Evolutionary conservation across 2,797 vertebrate species (phyloP), one percentile per base, ranked within the genome.

Genomic region (Pangasius macronema): DNA sequence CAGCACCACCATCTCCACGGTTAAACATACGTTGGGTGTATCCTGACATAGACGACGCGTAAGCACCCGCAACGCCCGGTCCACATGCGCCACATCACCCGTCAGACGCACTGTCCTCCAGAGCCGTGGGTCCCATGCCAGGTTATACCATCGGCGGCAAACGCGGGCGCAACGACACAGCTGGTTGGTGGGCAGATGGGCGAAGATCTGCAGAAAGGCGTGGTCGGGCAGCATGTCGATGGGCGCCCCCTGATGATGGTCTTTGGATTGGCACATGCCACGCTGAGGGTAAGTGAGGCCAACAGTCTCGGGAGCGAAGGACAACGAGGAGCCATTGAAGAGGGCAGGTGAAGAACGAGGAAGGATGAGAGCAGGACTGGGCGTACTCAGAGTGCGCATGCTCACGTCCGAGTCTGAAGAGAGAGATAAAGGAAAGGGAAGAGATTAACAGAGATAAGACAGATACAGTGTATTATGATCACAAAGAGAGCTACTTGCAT

Each of bases 21-120:
- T 97, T 91, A 97, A 96, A 92, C 97, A 97, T 68, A 97, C 97
- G 46, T 97, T 97, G 88, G 97, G 97, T 0, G 97, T 97, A 92
- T 97, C 97, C 93, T 97, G 97, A 91, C 97, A 97, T 36, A 97
- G 96, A 77, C 97, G 94, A 72, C 96, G 95, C 10, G 97, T 97
- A 84, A 97, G 95, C 92, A 97, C 96, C 88, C 96, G 95, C 87
- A 97, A 95, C 6, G 97, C 97, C 24, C 96, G 96, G 94, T 97
- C 97, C 67, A 96, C 96, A 0, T 97, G 94, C 91, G 97, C 93
- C 82, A 96, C 96, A 84, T 97, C 97, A 4, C 97, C 97, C 0
- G 95, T 96, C 89, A 97, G 92, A 88, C 96, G 95, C 91, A 97
- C 96, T 91, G 95, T 97, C 94, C 96, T 96, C 97, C 97, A 97